Conservation (phyloP, 2,797 vertebrate genomes). For the Rhodeus uyekii region DNA sequence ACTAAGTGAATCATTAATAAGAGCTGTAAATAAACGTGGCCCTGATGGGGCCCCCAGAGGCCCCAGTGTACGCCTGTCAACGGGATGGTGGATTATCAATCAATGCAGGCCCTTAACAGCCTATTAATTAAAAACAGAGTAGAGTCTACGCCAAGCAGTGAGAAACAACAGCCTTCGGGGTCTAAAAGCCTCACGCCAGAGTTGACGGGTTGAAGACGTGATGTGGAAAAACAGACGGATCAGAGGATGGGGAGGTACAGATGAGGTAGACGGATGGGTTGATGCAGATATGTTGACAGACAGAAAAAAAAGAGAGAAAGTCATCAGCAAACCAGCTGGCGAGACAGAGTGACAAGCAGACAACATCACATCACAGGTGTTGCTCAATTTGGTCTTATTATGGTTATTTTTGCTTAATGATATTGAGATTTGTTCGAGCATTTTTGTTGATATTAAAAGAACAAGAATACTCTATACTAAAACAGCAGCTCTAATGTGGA, state of each 20-base stretch:
- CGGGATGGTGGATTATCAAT: constrained; percentile 51
- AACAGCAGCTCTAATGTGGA: neutral
- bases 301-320: neutral
- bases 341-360: neutral
- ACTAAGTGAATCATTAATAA: constrained; percentile 76
- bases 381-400: neutral
- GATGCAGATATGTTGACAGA: constrained; percentile 5
- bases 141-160: constrained; percentile 52
- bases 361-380: neutral
- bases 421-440: neutral
- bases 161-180: constrained; percentile 37
- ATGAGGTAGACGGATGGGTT: neutral
- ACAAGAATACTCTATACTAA: neutral
- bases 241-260: constrained; percentile 6
- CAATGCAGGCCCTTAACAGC: constrained; percentile 60
- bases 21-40: constrained; percentile 66
- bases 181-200: constrained; percentile 31
- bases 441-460: neutral
- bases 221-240: constrained; percentile 36
- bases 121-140: constrained; percentile 74
- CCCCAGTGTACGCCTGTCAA: neutral
- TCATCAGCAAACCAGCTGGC: neutral
- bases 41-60: constrained; percentile 49
- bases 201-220: constrained; percentile 52
- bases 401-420: neutral